Evolutionary conservation across 2,888 invertebrate genomes (phyloP).

Genomic region (Axea sp.): DNA sequence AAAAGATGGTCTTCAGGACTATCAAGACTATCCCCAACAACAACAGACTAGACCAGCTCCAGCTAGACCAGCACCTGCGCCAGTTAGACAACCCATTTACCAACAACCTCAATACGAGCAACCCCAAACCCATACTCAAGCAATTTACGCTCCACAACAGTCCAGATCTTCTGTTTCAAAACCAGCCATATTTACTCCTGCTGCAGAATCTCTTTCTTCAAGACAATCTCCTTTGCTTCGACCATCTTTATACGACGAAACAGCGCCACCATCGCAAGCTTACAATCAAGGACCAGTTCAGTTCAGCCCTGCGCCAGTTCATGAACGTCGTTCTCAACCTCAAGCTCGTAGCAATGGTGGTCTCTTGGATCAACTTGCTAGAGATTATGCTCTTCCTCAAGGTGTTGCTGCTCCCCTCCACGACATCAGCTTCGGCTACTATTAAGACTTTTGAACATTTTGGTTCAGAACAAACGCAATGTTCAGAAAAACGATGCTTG

Average conservation of each 20-base stretch:
- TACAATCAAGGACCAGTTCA: constrained; percentile 77
- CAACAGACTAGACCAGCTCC: constrained; percentile 60
- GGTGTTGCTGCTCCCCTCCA: constrained; percentile 86
- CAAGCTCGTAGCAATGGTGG: constrained; percentile 80
- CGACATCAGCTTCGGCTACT: constrained; percentile 91
- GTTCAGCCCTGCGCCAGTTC: constrained; percentile 73
- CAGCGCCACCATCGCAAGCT: constrained; percentile 69
- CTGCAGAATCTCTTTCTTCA: constrained; percentile 69
- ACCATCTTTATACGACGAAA: constrained; percentile 67
- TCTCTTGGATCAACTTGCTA: constrained; percentile 88
- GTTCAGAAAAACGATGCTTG: constrained; percentile 31
- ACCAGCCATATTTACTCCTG: constrained; percentile 70
- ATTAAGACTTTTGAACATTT: constrained; percentile 78
- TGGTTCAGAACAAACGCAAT: neutral
- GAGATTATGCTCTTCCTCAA: constrained; percentile 89
- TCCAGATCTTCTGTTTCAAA: constrained; percentile 63
- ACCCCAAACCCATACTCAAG: constrained; percentile 70
- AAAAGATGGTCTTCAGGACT: constrained; percentile 71
- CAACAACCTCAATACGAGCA: constrained; percentile 63
- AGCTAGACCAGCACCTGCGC: constrained; percentile 51
- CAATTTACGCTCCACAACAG: constrained; percentile 70
- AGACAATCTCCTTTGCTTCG: constrained; percentile 70
- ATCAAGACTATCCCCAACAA: constrained; percentile 70
- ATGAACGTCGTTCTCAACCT: constrained; percentile 68
- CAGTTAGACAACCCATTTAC: constrained; percentile 60